Evolutionary conservation across 2,797 vertebrate species (phyloP), one percentile per base, ranked within the genome.

Genomic region (Siniperca obscura): DNA sequence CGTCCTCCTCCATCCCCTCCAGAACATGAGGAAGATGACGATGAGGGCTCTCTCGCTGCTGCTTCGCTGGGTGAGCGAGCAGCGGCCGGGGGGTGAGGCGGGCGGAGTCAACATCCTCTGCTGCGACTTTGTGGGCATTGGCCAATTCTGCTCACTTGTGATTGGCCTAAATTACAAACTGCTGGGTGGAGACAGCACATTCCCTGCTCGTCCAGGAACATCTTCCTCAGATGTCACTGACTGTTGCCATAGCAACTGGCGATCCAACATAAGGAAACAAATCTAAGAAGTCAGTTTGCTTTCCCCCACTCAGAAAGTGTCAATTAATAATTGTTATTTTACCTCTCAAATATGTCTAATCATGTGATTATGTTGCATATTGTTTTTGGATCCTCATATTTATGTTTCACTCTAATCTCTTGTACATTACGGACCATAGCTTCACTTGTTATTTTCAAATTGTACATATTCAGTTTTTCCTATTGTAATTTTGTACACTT

Each of bases 61-160:
- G 77, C 89, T 96, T 6, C 7, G 14, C 60, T 96, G 96, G 96
- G 86, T 81, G 11, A 46, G 81, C 22, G 68, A 82, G 55, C 96
- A 96, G 91, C 42, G 2, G 0, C 94, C 95, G 1, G 91, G 95
- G 1, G 67, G 81, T 0, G 55, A 67, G 27, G 70, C 4, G 5
- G 69, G 68, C 2, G 61, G 78, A 5, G 78, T 96, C 70, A 96
- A 96, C 85, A 86, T 96, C 52, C 44, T 96, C 74, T 95, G 95
- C 85, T 93, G 92, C 8, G 96, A 96, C 88, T 96, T 95, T 22
- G 89, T 95, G 5, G 91, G 78, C 8, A 4, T 87, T 42, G 83
- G 89, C 65, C 61, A 84, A 1, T 96, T 96, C 76, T 91, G 92
- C 79, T 91, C 92, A 3, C 62, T 91, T 0, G 94, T 96, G 42